phyloP scores from a whole-genome alignment of 2,797 vertebrate genomes.

The Amphiprion clarkii region DNA sequence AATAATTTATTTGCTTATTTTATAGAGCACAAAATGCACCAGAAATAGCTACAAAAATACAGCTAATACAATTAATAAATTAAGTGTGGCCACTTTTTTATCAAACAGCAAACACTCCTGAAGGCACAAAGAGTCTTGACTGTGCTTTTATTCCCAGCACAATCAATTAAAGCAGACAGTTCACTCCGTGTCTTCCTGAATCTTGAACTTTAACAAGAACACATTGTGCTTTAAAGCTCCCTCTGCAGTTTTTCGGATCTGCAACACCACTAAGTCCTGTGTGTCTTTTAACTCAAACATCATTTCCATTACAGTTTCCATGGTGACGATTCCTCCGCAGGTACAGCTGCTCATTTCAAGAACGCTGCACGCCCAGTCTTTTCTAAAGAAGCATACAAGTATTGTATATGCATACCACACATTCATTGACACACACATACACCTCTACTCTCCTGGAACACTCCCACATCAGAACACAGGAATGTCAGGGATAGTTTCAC shows the following conservation, averaged over 20 bases:
- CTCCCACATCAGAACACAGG: conserved; percentile 58
- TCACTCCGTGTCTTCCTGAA: conserved; percentile 15
- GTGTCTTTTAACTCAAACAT: conserved; percentile 24
- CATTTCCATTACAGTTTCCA: conserved; percentile 67
- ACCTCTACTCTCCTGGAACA: conserved; percentile 54
- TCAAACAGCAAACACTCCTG: conserved; percentile 39
- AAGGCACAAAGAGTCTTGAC: conserved; percentile 43
- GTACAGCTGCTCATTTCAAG: conserved; percentile 49
- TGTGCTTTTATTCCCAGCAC: conserved; percentile 10
- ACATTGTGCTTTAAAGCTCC: conserved; percentile 6
- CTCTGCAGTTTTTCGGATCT: conserved; percentile 22
- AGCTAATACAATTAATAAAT: conserved; percentile 61
- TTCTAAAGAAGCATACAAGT: conserved; percentile 63
- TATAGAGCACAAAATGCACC: conserved; percentile 44
- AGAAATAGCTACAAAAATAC: conserved; percentile 64
- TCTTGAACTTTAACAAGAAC: conserved; percentile 7
- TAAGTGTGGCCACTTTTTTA: conserved; percentile 33
- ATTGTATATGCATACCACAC: conserved; percentile 61
- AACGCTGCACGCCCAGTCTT: conserved; percentile 55
- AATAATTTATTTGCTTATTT: conserved; percentile 78
- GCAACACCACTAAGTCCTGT: conserved; percentile 19
- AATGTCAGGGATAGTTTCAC: conserved; percentile 67
- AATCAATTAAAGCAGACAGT: conserved; percentile 8
- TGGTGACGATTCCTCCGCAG: conserved; percentile 59
- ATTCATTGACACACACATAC: conserved; percentile 49